Base-by-base conservation (phyloP, 2,888 invertebrate species). In the Polietes domitor region DNA sequence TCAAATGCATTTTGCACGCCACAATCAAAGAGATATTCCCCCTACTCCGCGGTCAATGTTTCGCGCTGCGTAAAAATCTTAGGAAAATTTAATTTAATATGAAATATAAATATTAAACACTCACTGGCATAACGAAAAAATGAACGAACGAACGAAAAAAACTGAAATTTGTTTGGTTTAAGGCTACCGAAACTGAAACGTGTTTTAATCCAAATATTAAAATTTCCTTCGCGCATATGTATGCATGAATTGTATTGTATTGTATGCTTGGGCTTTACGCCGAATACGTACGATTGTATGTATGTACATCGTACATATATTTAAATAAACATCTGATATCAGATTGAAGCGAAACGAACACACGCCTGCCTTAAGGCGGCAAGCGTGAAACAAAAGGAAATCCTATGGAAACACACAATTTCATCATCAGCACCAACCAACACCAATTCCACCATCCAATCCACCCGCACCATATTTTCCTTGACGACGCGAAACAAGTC, bases 151-250 rank as follows among this genome's bases (percentile, higher is more conserved):
- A 32, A 21, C 12, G 19, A 32, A 63, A 65, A 6, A 65, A 65
- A 12, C 21, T 19, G 65, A 68, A 68, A 68, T 68, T 43, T 68
- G 21, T 68, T 58, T 58, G 17, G 41, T 79, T 58, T 77, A 12
- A 10, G 70, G 83, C 73, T 21, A 77, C 61, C 24, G 4, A 15
- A 37, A 58, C 61, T 28, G 37, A 78, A 83, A 83, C 77, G 83
- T 77, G 79, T 77, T 77, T 77, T 77, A 83, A 77, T 80, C 50
- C 63, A 28, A 37, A 70, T 79, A 83, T 70, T 70, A 77, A 80
- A 73, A 76, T 76, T 73, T 70, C 21, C n/a, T 17, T 74, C n/a
- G n/a, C 65, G 58, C 6, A 3, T 37, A 37, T 37, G 37, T 37
- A 37, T n/a, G n/a, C n/a, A n/a, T 53, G 19, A 19, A 4, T n/a